phyloP scores from a whole-genome alignment of 2,113 vertebrate genomes.

The Colaptes auratus region DNA sequence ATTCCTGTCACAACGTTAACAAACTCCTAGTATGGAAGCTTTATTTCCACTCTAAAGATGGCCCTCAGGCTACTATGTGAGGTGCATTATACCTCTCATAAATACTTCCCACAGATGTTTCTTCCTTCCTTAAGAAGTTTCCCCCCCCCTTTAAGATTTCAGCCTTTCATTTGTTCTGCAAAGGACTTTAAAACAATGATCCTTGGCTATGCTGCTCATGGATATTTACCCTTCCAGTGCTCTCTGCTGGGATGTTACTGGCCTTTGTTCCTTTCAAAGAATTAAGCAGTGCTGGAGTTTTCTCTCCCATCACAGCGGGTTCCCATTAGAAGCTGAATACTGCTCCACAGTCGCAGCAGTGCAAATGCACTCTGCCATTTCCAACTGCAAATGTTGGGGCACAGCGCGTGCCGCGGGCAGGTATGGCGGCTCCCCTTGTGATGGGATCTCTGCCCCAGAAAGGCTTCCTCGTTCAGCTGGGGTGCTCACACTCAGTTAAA shows the following conservation, averaged over 20 bases:
- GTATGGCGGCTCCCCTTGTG: not conserved
- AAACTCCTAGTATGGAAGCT: not conserved
- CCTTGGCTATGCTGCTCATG: not conserved
- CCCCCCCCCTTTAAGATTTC: no score
- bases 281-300: not conserved
- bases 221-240: not conserved
- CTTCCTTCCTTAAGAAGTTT: slow-evolving; percentile 7
- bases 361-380: not conserved
- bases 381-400: not conserved
- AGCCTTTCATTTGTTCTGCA: slow-evolving; percentile 28
- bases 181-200: not conserved
- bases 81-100: not conserved
- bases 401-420: rapidly evolving
- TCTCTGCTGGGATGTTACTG: slow-evolving; percentile 12
- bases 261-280: not conserved
- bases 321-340: not conserved
- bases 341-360: not conserved
- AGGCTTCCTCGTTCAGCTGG: not conserved
- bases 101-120: not conserved
- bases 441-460: not conserved
- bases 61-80: not conserved
- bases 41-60: slow-evolving; percentile 27
- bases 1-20: not conserved
- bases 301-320: not conserved
- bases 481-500: not conserved